Percentiles rank a stretch among this genome's conserved stretches.
phyloP scores from a whole-genome alignment of 2,888 invertebrate genomes.

The Pelosia muscerda region DNA sequence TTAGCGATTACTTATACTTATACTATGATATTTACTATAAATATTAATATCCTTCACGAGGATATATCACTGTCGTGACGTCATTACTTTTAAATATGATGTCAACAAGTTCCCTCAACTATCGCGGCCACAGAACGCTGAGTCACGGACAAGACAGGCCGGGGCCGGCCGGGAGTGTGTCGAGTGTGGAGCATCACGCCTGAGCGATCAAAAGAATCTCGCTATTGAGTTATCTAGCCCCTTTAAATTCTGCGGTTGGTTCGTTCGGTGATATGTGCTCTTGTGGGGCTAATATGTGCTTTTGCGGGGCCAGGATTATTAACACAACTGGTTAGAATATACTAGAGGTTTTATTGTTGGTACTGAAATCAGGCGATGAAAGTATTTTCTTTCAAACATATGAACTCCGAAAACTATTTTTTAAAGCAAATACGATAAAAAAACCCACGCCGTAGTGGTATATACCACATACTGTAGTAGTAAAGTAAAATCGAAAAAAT shows the following conservation, averaged over 20 bases:
- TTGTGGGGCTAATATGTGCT: slow-evolving; percentile 15
- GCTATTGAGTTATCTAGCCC: slow-evolving; percentile 56
- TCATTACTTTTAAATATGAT: slow-evolving; percentile 19
- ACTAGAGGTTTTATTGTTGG: too few relatives aligned
- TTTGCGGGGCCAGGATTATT: slow-evolving; percentile 29
- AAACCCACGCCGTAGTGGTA: too few relatives aligned
- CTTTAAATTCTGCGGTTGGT: slow-evolving; percentile 54
- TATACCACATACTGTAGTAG: too few relatives aligned
- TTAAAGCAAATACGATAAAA: too few relatives aligned
- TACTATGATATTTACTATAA: neutral
- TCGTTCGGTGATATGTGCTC: slow-evolving; percentile 42
- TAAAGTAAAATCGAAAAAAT: too few relatives aligned
- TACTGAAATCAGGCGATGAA: too few relatives aligned
- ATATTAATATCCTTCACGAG: neutral
- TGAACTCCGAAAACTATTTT: too few relatives aligned
- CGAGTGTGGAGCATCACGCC: slow-evolving; percentile 52
- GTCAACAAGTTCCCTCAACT: slow-evolving; percentile 22
- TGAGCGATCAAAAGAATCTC: slow-evolving; percentile 69
- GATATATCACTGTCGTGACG: neutral
- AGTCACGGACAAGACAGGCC: slow-evolving; percentile 23
- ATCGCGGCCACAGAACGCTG: slow-evolving; percentile 16
- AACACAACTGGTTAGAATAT: slow-evolving; percentile 15
- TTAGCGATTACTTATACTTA: neutral
- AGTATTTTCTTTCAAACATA: too few relatives aligned
- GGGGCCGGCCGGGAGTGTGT: slow-evolving; percentile 15